A percentile compares a stretch with the other conserved stretches of the same genome.
These are phyloP conservation scores for Chelmon rostratus DNA, from an alignment of 2,797 vertebrate species.

Conservation along the genomic window DNA sequence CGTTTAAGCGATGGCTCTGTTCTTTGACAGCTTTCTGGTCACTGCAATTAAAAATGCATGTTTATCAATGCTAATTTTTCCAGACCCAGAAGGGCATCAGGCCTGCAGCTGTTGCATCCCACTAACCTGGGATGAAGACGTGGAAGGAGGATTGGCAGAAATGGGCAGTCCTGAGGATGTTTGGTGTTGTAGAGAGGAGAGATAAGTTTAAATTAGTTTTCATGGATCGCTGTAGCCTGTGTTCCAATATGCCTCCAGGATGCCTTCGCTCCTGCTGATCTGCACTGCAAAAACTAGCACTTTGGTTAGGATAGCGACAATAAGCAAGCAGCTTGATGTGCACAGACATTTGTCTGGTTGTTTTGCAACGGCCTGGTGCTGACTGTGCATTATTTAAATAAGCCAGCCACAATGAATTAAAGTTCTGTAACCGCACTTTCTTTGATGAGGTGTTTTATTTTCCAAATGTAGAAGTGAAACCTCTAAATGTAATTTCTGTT, in stretches of 20 bases:
- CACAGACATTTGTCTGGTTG: background rate
- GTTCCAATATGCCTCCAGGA: conserved; percentile 37
- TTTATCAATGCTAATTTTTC: conserved; percentile 1
- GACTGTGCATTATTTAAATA: conserved; percentile 14
- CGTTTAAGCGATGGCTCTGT: background rate
- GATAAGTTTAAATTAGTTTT: conserved; percentile 46
- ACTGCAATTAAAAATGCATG: conserved; percentile 13
- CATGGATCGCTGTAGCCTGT: conserved; percentile 20
- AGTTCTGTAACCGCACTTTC: conserved; percentile 5
- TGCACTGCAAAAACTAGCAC: conserved; percentile 15
- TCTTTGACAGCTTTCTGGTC: background rate
- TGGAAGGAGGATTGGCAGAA: conserved; percentile 23
- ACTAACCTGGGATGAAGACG: conserved; percentile 15
- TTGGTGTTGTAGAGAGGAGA: conserved; percentile 28
- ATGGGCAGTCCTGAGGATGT: conserved; percentile 30
- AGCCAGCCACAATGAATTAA: background rate
- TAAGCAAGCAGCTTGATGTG: background rate
- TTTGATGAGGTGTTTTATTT: conserved; percentile 7
- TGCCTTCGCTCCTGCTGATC: conserved; percentile 13
- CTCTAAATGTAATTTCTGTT: background rate
- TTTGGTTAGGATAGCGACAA: conserved; percentile 3
- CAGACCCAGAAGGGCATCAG: background rate
- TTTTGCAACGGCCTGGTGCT: conserved; percentile 3
- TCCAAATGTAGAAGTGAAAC: conserved; percentile 1
- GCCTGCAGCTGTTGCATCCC: background rate